Base-by-base conservation (phyloP, 2,113 vertebrate species). In the Cyprinodon variegatus region DNA sequence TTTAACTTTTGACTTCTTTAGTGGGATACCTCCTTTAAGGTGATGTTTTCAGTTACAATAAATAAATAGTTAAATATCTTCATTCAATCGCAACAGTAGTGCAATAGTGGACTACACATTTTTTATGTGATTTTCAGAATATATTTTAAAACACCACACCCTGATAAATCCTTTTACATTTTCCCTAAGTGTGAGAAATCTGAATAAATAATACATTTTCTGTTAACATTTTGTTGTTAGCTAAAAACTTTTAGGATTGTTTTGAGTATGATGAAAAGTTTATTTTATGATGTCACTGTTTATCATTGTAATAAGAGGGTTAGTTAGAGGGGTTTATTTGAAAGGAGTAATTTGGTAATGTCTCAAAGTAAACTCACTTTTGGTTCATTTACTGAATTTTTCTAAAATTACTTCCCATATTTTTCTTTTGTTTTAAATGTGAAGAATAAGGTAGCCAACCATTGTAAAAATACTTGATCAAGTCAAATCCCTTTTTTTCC, bases 261-360 rank as follows among this genome's bases (percentile, higher is more conserved):
- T 48, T 48, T 37, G 62, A 29, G 3, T 7, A 20, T 68, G 11
- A 57, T n/a, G 48, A 38, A 39, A 9, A 39, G 3, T 39, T 36
- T 17, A n/a, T 50, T 38, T 40, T 20, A 40, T 39, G 1, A 15
- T 71, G 22, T 13, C 22, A 41, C 17, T 46, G 22, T 45, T 41
- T 20, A 20, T 43, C 41, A 61, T 36, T 71, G 40, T 29, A 29
- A 5, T 3, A 46, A 2, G 59, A 70, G 53, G 39, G 39, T 61
- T 70, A 45, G 45, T 70, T 29, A 61, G 13, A 38, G 12, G 45
- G 61, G 57, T 61, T 71, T 22, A 12, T 46, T 36, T 71, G 39
- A 71, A 71, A 61, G 29, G 22, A 45, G 22, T 61, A 29, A 45
- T 36, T 61, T 61, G 38, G 39, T 43, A 40, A 43, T 11, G 38